Evolutionary conservation across 2,888 invertebrate genomes (phyloP).

Genomic region (Mactromeris polynyma): DNA sequence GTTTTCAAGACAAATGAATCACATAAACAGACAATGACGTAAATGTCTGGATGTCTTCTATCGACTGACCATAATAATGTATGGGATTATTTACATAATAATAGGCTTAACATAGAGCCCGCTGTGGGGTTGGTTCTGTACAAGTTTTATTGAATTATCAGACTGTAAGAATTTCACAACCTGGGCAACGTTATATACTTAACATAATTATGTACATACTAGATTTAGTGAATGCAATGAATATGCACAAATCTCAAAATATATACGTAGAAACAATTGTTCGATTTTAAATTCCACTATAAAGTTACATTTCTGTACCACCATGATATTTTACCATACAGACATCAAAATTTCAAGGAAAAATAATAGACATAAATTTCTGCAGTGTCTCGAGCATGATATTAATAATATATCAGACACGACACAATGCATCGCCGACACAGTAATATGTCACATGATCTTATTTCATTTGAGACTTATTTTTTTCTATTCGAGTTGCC

Average conservation of each 20-base stretch:
- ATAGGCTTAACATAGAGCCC: not conserved
- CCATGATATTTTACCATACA: no score
- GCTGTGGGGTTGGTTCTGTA: not conserved
- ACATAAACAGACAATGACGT: constrained; percentile 4
- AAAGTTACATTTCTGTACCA: no score
- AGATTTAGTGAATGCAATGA: not conserved
- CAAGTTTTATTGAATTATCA: not conserved
- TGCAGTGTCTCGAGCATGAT: not conserved
- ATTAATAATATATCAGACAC: not conserved
- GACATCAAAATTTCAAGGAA: no score
- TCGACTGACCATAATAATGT: not conserved
- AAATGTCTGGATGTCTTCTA: not conserved
- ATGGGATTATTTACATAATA: constrained; percentile 7
- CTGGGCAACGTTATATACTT: not conserved
- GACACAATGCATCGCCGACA: not conserved
- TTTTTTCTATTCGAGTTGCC: not conserved
- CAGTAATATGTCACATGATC: constrained; percentile 8
- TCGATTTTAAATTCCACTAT: no score
- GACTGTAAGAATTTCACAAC: not conserved
- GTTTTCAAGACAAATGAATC: not conserved
- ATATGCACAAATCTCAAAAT: not conserved
- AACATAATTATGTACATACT: constrained; percentile 16
- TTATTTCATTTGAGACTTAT: constrained; percentile 13
- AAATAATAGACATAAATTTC: not conserved
- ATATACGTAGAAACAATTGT: not conserved